Evolutionary conservation across 2,113 vertebrate species (phyloP).

Genomic region (Sitta europaea): DNA sequence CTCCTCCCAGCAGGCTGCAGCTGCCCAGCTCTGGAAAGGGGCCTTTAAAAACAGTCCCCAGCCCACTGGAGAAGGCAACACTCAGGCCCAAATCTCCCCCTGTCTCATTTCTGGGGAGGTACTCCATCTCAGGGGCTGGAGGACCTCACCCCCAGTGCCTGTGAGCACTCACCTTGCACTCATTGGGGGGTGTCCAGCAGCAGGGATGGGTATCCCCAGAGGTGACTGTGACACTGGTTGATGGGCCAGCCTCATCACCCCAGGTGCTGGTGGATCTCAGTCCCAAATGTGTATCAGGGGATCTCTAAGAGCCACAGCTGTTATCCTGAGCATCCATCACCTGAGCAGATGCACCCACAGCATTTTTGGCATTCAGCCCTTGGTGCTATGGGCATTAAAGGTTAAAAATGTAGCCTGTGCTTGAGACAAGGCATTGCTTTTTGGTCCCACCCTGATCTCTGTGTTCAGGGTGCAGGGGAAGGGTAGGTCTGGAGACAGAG

Average conservation of each 20-base stretch:
- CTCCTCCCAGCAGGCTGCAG: constrained; percentile 28
- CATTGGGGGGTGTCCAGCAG: neutral
- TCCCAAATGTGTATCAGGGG: neutral
- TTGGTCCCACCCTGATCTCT: neutral
- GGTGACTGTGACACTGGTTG: neutral
- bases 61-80: neutral
- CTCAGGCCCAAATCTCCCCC: neutral
- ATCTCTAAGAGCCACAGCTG: neutral
- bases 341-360: neutral
- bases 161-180: neutral
- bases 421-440: neutral
- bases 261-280: neutral
- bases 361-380: neutral
- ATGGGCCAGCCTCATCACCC: neutral
- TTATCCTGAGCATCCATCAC: neutral
- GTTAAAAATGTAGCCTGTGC: neutral
- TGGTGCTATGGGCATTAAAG: neutral
- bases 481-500: neutral
- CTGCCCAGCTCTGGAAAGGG: neutral
- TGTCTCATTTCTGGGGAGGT: neutral
- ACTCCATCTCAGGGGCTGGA: neutral
- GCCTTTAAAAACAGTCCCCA: constrained; percentile 31
- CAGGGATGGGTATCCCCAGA: neutral
- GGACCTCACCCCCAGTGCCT: fast-evolving
- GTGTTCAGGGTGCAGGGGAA: neutral